Evolutionary conservation across 2,888 invertebrate genomes (phyloP).

Genomic region (Xestia sexstrigata): DNA sequence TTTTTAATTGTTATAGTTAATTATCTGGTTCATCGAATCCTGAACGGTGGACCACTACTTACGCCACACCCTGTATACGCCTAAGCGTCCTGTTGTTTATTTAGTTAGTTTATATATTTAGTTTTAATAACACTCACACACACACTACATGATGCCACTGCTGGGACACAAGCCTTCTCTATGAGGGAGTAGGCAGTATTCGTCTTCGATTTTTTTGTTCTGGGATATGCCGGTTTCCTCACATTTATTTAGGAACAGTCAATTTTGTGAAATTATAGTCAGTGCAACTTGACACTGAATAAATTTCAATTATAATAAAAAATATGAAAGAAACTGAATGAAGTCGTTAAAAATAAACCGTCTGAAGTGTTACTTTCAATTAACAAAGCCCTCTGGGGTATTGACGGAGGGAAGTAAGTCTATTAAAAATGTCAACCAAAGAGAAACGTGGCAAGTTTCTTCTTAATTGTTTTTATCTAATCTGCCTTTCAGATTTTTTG

Average conservation of each 20-base stretch:
- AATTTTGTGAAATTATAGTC: background rate
- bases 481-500: background rate
- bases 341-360: slow-evolving; percentile 12
- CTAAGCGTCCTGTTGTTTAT: no score
- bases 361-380: slow-evolving; percentile 22
- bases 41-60: no score
- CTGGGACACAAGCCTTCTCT: no score
- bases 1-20: no score
- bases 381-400: slow-evolving; percentile 20
- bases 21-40: no score
- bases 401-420: slow-evolving; percentile 22
- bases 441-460: slow-evolving; percentile 13
- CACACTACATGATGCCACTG: no score
- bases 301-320: background rate
- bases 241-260: background rate
- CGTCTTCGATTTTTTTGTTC: no score
- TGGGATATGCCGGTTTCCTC: no score
- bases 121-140: no score
- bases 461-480: slow-evolving; percentile 25
- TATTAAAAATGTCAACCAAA: slow-evolving; percentile 30
- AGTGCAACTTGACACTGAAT: background rate
- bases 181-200: no score
- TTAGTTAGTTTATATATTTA: no score
- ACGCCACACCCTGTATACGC: no score
- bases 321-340: slow-evolving; percentile 2